These are phyloP conservation scores for Chitala chitala DNA, from an alignment of 2,113 vertebrate genomes.

Conservation along the genomic window DNA sequence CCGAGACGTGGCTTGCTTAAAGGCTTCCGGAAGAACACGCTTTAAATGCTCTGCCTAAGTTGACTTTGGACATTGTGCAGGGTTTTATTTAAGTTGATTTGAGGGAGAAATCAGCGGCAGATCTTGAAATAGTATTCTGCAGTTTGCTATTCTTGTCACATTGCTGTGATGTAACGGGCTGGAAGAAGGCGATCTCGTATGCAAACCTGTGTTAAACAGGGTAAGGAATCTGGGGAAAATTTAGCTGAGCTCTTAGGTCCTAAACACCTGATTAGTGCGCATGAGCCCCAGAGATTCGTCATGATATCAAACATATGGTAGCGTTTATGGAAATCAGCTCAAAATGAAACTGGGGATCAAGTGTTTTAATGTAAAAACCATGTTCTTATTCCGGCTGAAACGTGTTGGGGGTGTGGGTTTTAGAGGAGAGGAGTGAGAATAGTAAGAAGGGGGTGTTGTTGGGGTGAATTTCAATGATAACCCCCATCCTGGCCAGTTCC, in stretches of 20 bases:
- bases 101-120: too few species aligned
- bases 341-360: constrained; percentile 31
- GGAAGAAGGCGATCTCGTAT: background rate
- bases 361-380: constrained; percentile 32
- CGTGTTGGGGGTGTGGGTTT: constrained; percentile 10
- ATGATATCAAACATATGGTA: constrained; percentile 21
- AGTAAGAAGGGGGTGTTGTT: background rate
- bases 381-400: constrained; percentile 30
- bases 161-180: background rate
- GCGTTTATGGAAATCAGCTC: constrained; percentile 28
- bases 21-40: background rate
- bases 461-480: constrained; percentile 8
- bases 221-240: background rate
- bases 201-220: background rate
- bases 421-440: background rate
- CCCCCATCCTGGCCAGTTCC: background rate
- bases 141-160: background rate
- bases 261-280: constrained; percentile 23
- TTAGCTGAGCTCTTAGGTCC: background rate
- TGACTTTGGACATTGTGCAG: background rate
- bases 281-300: background rate
- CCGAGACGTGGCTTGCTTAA: background rate
- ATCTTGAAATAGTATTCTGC: background rate
- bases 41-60: background rate
- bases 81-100: background rate